Percentiles rank a stretch among this genome's conserved stretches.
Evolutionary conservation across 2,888 invertebrate genomes (phyloP).

Genomic region (Drosophila neoperkinsi): DNA sequence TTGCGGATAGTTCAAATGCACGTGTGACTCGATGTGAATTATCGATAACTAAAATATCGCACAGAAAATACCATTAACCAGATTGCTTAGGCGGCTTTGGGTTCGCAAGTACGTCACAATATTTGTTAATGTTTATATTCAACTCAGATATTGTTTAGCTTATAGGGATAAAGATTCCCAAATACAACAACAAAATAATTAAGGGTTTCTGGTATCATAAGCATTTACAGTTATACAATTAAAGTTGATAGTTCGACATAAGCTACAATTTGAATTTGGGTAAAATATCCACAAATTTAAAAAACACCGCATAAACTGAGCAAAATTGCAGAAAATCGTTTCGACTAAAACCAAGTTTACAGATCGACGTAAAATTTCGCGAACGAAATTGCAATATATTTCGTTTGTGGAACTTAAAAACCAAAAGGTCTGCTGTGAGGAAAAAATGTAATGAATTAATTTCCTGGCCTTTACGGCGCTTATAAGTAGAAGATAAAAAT

Average conservation of each 20-base stretch:
- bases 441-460: background rate
- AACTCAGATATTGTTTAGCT: background rate
- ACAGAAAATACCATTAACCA: background rate
- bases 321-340: background rate
- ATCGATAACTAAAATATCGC: conserved; percentile 9
- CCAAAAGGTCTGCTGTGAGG: background rate
- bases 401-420: background rate
- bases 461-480: background rate
- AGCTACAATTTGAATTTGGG: background rate
- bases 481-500: background rate
- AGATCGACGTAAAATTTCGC: background rate
- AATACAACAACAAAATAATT: background rate
- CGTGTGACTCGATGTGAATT: conserved; percentile 25
- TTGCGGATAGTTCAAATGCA: conserved; percentile 35
- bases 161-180: background rate
- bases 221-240: background rate
- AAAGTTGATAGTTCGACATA: background rate
- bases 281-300: background rate
- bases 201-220: background rate
- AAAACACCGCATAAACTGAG: background rate
- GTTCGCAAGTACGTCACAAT: background rate
- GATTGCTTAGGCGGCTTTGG: no score
- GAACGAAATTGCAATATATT: no score
- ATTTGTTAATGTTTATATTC: background rate
- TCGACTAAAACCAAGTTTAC: no score